Percentiles rank a stretch among this genome's conserved stretches.
Evolutionary conservation across 2,888 invertebrate species (phyloP).

Genomic region (Mythimna impura): DNA sequence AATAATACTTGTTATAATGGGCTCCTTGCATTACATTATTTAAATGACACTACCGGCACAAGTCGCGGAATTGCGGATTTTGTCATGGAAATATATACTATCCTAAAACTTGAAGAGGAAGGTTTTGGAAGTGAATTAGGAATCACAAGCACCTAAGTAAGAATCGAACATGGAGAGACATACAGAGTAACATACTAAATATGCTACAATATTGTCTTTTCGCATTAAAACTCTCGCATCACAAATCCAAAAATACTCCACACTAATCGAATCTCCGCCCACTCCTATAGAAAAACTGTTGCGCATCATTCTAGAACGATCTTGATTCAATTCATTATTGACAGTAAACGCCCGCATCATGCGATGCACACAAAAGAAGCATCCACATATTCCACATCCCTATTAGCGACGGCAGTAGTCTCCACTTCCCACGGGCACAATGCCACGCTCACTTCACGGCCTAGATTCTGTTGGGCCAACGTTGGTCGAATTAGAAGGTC

Average conservation of each 20-base stretch:
- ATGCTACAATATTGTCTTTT: background rate
- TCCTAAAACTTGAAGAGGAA: background rate
- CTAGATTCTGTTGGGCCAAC: constrained; percentile 52
- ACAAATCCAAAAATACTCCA: background rate
- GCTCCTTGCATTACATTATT: background rate
- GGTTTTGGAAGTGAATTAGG: background rate
- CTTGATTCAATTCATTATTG: constrained; percentile 51
- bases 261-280: background rate
- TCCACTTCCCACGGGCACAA: constrained; percentile 65
- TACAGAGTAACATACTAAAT: background rate
- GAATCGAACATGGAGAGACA: background rate
- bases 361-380: constrained; percentile 70
- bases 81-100: background rate
- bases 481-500: constrained; percentile 34
- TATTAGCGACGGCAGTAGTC: constrained; percentile 66
- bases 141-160: too few species aligned
- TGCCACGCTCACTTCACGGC: constrained; percentile 46
- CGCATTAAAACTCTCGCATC: background rate
- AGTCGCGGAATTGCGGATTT: background rate
- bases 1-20: background rate
- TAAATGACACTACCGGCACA: background rate
- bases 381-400: constrained; percentile 69
- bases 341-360: constrained; percentile 60
- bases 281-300: constrained; percentile 5
- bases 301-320: constrained; percentile 34